Conservation (phyloP, 2,797 vertebrate genomes). For the Menidia menidia region DNA sequence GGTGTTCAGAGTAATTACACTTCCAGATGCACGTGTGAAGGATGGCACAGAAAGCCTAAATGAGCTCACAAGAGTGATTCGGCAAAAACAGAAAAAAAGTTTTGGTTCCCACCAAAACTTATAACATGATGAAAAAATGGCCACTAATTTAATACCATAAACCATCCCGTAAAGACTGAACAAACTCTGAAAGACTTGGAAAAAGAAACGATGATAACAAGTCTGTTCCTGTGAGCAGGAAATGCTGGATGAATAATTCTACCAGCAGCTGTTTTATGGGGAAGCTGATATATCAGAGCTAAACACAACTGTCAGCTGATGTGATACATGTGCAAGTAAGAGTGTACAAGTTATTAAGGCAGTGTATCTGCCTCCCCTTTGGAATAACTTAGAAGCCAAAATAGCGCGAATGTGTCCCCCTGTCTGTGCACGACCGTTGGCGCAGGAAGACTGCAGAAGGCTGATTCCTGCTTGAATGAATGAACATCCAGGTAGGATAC, state of each 20-base stretch:
- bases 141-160: constrained; percentile 23
- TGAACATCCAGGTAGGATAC: constrained; percentile 3
- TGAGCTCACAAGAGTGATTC: constrained; percentile 70
- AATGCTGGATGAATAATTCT: constrained; percentile 28
- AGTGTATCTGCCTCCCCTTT: constrained; percentile 17
- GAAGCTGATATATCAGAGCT: constrained; percentile 26
- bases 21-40: constrained; percentile 61
- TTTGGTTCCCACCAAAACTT: constrained; percentile 58
- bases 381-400: constrained; percentile 31
- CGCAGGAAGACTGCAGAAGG: neutral
- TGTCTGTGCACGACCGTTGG: neutral
- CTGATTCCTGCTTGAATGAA: constrained; percentile 1
- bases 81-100: constrained; percentile 54
- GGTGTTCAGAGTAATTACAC: constrained; percentile 32
- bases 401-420: neutral
- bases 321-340: constrained; percentile 52
- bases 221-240: constrained; percentile 19
- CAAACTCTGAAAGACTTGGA: constrained; percentile 18
- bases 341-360: constrained; percentile 40
- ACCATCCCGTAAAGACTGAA: constrained; percentile 28
- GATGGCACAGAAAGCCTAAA: constrained; percentile 59
- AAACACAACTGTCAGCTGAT: constrained; percentile 48
- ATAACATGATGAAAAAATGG: constrained; percentile 13
- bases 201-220: constrained; percentile 6
- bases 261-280: constrained; percentile 37